Percentiles rank a stretch among this genome's conserved stretches.
These are phyloP conservation scores for Ceuthmochares aereus DNA, from an alignment of 2,113 vertebrate species.

Conservation along the genomic window DNA sequence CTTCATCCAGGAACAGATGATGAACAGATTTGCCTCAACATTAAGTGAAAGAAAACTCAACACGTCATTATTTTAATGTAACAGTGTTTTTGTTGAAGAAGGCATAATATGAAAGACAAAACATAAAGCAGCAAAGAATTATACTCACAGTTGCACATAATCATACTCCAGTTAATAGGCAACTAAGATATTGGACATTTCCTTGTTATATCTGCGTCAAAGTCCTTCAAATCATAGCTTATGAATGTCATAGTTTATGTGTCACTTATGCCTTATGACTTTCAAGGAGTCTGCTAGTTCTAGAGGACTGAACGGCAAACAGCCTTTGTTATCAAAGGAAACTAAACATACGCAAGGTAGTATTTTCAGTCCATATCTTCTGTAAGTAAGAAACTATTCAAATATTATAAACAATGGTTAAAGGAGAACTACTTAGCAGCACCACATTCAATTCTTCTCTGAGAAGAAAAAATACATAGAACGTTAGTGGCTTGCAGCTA, in stretches of 20 bases:
- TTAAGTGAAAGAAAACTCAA: neutral
- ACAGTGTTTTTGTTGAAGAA: neutral
- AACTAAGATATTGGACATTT: neutral
- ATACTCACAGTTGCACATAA: neutral
- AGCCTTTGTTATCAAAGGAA: neutral
- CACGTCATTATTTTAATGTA: neutral
- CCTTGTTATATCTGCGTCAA: neutral
- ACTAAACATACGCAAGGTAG: neutral
- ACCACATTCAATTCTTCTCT: neutral
- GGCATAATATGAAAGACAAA: neutral
- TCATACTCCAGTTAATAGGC: neutral
- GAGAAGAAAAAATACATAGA: neutral
- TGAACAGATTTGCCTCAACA: neutral
- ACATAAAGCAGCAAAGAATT: neutral
- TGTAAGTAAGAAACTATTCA: neutral
- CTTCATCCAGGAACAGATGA: neutral
- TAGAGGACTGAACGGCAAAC: neutral
- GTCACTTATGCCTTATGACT: neutral
- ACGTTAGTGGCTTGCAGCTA: neutral
- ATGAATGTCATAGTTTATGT: neutral
- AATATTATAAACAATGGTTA: neutral
- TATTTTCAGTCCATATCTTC: neutral
- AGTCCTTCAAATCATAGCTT: neutral
- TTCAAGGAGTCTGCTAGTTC: neutral
- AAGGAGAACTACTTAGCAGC: neutral